These are phyloP conservation scores for Habroteleia sp. DNA, from an alignment of 2,888 invertebrate species.

Conservation along the genomic window DNA sequence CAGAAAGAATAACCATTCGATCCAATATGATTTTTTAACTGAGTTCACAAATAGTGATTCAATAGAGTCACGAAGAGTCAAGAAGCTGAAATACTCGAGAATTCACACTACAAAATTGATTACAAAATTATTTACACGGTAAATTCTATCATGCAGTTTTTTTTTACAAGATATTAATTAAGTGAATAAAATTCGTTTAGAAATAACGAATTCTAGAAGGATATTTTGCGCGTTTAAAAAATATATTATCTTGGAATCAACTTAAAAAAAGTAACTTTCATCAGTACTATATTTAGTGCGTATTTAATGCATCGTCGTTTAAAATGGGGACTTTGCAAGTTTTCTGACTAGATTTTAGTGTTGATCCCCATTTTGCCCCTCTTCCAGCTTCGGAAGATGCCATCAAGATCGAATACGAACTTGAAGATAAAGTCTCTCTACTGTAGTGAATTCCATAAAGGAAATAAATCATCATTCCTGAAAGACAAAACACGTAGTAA, in stretches of 20 bases:
- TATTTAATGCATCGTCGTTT: constrained; percentile 64
- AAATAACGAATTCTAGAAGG: no score
- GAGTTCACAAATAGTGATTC: no score
- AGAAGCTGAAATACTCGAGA: no score
- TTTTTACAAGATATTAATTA: no score
- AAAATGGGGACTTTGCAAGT: constrained; percentile 76
- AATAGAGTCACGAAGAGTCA: no score
- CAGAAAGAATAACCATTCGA: no score
- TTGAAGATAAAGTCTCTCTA: constrained; percentile 86
- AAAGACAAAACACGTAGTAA: constrained; percentile 71
- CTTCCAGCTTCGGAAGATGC: constrained; percentile 85
- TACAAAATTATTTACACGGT: no score
- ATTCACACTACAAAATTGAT: no score
- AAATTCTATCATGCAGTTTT: no score
- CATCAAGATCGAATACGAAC: constrained; percentile 85
- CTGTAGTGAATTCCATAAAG: constrained; percentile 93
- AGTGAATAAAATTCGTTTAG: no score
- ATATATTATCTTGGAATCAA: constrained; percentile 28
- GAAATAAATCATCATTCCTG: constrained; percentile 91
- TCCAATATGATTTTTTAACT: no score
- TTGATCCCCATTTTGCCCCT: constrained; percentile 83
- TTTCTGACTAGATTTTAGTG: constrained; percentile 75
- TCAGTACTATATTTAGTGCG: constrained; percentile 25
- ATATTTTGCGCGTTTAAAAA: constrained; percentile 44
- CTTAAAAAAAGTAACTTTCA: no score